Evolutionary conservation across 2,113 vertebrate species (phyloP).

Genomic region (Oophaga pumilio): DNA sequence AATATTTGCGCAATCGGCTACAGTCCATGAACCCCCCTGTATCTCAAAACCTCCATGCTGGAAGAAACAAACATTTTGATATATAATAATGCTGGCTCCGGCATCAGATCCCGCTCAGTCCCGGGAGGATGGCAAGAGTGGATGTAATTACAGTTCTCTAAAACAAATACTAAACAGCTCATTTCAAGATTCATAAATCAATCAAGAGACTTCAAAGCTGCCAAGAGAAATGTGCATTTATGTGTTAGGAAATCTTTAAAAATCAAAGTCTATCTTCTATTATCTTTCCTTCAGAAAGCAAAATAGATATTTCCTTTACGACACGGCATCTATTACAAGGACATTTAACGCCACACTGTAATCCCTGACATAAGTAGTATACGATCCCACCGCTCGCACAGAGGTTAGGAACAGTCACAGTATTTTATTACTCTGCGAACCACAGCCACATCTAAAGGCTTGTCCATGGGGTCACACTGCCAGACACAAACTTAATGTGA

Average conservation of each 20-base stretch:
- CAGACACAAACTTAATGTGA: no score
- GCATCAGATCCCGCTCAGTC: not conserved
- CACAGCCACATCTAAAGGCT: no score
- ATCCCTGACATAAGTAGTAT: not conserved
- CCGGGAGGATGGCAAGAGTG: not conserved
- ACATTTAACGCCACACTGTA: not conserved
- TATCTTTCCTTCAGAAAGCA: conserved; percentile 8
- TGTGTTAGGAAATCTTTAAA: conserved; percentile 11
- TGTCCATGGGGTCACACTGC: no score
- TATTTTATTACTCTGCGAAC: not conserved
- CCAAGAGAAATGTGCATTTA: conserved; percentile 42
- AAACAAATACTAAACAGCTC: conserved; percentile 46
- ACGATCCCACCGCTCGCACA: not conserved
- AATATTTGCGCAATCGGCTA: no score
- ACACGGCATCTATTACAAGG: conserved; percentile 17
- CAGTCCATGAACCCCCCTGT: not conserved
- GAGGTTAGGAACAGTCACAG: not conserved
- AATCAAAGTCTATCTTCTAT: conserved; percentile 33
- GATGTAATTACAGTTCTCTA: conserved; percentile 40
- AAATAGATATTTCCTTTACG: conserved; percentile 23
- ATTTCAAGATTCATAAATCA: conserved; percentile 27
- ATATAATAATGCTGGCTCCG: not conserved
- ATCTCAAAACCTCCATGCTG: not conserved
- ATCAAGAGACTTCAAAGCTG: conserved; percentile 35
- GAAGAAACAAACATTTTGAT: not conserved